Evolutionary conservation across 2,113 vertebrate species (phyloP).

Genomic region (Pterocles orientalis): DNA sequence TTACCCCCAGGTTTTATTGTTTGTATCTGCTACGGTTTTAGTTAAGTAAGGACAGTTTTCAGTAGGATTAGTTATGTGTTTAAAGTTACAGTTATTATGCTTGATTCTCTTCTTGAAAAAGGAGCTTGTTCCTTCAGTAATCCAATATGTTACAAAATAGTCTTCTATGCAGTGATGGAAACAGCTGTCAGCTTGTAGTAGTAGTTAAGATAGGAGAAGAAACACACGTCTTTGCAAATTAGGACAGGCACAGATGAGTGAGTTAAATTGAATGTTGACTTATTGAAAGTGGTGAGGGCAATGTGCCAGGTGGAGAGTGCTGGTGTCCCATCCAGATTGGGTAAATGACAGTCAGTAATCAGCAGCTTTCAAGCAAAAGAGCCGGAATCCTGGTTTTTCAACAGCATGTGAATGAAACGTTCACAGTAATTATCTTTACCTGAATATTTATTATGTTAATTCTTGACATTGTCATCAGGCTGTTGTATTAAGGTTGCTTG

Average conservation of each 20-base stretch:
- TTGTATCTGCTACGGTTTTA: neutral
- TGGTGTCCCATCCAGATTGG: neutral
- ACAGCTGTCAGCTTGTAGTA: neutral
- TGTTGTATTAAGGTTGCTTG: neutral
- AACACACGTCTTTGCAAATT: fast-evolving
- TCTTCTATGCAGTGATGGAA: neutral
- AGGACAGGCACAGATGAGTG: neutral
- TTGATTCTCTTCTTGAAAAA: neutral
- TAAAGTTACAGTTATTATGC: neutral
- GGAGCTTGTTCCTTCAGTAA: neutral
- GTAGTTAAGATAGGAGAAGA: neutral
- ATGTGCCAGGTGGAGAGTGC: neutral
- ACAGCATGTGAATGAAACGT: neutral
- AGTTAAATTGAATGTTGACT: neutral
- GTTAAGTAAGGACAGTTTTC: neutral
- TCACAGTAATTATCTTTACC: neutral
- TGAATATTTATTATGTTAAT: neutral
- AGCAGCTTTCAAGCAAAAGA: neutral
- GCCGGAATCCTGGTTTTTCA: neutral
- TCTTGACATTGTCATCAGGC: neutral
- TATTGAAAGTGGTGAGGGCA: neutral
- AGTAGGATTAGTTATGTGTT: neutral
- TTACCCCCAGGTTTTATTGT: neutral
- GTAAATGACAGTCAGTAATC: too few species aligned
- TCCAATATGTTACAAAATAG: neutral